Evolutionary conservation across 1,140 invertebrate genomes (phyloP).

Genomic region (Macrosteles quadrilineatus): DNA sequence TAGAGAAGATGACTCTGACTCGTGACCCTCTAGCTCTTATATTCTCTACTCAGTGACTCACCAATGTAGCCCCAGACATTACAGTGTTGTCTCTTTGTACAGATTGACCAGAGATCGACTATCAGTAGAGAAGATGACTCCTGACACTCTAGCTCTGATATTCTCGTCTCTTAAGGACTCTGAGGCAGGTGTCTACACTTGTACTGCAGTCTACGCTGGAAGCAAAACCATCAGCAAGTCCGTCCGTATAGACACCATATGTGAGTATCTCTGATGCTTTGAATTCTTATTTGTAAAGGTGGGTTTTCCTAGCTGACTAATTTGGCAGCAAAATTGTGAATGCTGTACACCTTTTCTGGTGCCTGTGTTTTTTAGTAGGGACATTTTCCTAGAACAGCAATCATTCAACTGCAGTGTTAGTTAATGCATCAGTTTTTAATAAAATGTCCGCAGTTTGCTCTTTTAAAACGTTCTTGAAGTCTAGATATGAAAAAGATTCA

Average conservation of each 20-base stretch:
- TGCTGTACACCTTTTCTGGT: no score
- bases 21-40: neutral
- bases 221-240: constrained; percentile 62
- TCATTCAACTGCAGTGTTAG: no score
- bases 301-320: no score
- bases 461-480: neutral
- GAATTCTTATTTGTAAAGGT: no score
- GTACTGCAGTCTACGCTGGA: constrained; percentile 73
- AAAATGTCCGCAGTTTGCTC: neutral
- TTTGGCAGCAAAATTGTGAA: no score
- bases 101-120: constrained; percentile 55
- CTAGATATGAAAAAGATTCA: neutral
- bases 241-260: constrained; percentile 71
- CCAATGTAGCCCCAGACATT: constrained; percentile 30
- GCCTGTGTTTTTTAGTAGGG: no score
- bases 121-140: constrained; percentile 63
- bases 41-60: constrained; percentile 6
- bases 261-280: no score
- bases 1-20: neutral
- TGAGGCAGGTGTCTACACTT: constrained; percentile 81
- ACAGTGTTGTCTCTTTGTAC: no score
- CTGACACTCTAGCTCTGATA: constrained; percentile 65
- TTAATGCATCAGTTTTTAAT: no score
- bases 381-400: no score
- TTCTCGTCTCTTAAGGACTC: constrained; percentile 72